Conservation (phyloP, 1,140 invertebrate genomes). For the Myzus persicae region DNA sequence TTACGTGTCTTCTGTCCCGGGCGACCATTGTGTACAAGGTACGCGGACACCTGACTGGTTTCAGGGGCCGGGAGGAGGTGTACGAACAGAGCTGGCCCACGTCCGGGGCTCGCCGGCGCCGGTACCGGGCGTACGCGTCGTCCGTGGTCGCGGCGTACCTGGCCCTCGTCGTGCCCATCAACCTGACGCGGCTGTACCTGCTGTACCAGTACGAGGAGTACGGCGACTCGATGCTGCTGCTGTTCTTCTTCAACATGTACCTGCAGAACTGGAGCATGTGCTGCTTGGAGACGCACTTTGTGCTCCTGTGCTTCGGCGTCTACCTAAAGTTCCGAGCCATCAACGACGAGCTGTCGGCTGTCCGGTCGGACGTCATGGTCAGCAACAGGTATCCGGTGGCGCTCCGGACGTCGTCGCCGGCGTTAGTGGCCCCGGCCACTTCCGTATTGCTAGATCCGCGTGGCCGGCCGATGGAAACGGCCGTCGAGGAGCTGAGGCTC, state of each 20-base stretch:
- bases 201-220: not conserved
- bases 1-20: not conserved
- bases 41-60: not conserved
- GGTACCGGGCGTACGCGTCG: not conserved
- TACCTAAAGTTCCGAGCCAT: not conserved
- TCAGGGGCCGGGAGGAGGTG: not conserved
- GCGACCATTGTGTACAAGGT: not conserved
- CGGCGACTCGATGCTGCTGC: not conserved
- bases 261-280: slow-evolving; percentile 38
- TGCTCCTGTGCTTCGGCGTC: not conserved
- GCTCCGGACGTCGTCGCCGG: not conserved
- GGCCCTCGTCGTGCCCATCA: not conserved
- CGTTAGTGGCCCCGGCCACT: not conserved
- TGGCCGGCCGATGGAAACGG: not conserved
- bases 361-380: slow-evolving; percentile 33
- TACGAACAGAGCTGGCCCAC: slow-evolving; percentile 31
- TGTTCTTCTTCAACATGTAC: slow-evolving; percentile 41
- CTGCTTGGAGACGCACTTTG: slow-evolving; percentile 47
- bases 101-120: not conserved
- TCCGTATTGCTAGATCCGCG: not conserved
- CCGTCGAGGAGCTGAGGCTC: not conserved
- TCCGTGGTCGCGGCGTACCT: not conserved
- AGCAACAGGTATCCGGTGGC: slow-evolving; percentile 37
- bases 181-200: slow-evolving; percentile 1
- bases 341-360: not conserved